Percentiles rank a stretch among this genome's conserved stretches.
These are phyloP conservation scores for Drosophila mimetica DNA, from an alignment of 2,888 invertebrate species.

Conservation along the genomic window DNA sequence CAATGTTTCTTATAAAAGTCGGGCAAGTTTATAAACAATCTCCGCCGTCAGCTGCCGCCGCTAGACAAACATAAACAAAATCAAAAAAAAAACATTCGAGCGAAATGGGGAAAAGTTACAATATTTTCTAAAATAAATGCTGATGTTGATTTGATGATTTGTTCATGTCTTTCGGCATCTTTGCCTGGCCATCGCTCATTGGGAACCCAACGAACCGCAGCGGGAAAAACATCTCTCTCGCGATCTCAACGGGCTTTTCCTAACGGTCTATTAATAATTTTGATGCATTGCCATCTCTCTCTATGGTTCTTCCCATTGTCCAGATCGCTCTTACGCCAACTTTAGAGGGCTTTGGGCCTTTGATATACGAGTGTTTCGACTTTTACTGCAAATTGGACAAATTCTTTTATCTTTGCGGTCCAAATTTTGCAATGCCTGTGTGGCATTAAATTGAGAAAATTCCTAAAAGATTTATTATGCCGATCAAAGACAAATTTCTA, in stretches of 20 bases:
- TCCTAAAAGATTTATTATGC: slow-evolving; percentile 5
- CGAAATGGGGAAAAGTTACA: slow-evolving; percentile 23
- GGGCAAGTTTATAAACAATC: slow-evolving; percentile 59
- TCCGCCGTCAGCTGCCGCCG: slow-evolving; percentile 59
- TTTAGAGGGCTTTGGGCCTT: slow-evolving; percentile 20
- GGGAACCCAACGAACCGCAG: slow-evolving; percentile 32
- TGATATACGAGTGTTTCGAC: slow-evolving; percentile 26
- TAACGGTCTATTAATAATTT: slow-evolving; percentile 34
- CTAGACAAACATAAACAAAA: slow-evolving; percentile 51
- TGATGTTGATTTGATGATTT: slow-evolving; percentile 59
- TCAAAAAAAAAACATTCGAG: slow-evolving; percentile 1
- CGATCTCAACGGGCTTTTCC: slow-evolving; percentile 19
- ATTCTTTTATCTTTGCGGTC: slow-evolving; percentile 16
- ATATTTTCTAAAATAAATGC: slow-evolving; percentile 60
- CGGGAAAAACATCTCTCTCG: slow-evolving; percentile 29
- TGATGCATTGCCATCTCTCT: slow-evolving; percentile 3
- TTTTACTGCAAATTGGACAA: slow-evolving; percentile 24
- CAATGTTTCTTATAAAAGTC: slow-evolving; percentile 13
- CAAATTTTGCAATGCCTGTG: slow-evolving; percentile 4
- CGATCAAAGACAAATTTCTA: slow-evolving; percentile 12
- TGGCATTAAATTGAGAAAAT: neutral
- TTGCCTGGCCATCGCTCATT: slow-evolving; percentile 36
- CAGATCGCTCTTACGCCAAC: slow-evolving; percentile 13
- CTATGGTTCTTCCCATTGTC: neutral
- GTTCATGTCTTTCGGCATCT: slow-evolving; percentile 44